A percentile compares a stretch with the other conserved stretches of the same genome.
phyloP scores from a whole-genome alignment of 2,888 invertebrate genomes.

The Meliscaeva auricollis region DNA sequence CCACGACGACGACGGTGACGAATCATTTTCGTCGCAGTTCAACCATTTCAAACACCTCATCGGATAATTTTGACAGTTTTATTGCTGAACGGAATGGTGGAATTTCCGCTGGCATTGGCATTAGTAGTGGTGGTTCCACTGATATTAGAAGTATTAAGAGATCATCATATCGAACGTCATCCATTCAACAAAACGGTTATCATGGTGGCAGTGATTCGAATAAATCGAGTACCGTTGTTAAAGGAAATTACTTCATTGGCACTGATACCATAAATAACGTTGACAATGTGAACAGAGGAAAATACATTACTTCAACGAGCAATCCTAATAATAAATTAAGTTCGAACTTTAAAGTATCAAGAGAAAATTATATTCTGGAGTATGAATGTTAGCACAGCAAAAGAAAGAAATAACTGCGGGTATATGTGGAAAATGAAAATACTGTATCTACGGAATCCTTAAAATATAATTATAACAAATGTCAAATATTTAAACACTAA shows the following conservation, averaged over 20 bases:
- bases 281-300: conserved; percentile 28
- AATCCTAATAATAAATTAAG: conserved; percentile 47
- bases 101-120: conserved; percentile 24
- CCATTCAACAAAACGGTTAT: conserved; percentile 45
- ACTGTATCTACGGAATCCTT: too few relatives aligned
- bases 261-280: conserved; percentile 27
- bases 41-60: conserved; percentile 81
- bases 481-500: too few relatives aligned
- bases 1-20: not conserved
- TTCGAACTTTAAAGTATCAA: conserved; percentile 59
- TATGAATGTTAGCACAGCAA: conserved; percentile 83
- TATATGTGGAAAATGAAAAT: too few relatives aligned
- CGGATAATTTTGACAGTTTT: conserved; percentile 82
- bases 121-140: conserved; percentile 8
- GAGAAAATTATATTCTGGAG: conserved; percentile 82
- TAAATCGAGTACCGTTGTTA: conserved; percentile 42
- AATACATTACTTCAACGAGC: conserved; percentile 32
- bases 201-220: conserved; percentile 34
- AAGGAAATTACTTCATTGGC: conserved; percentile 56
- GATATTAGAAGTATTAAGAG: conserved; percentile 50
- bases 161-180: conserved; percentile 64
- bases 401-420: too few relatives aligned
- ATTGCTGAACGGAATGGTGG: conserved; percentile 79
- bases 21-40: conserved; percentile 80
- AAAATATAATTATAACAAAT: too few relatives aligned